Conservation (phyloP, 1,140 invertebrate species). For the Pseudobourletiella spinata region DNA sequence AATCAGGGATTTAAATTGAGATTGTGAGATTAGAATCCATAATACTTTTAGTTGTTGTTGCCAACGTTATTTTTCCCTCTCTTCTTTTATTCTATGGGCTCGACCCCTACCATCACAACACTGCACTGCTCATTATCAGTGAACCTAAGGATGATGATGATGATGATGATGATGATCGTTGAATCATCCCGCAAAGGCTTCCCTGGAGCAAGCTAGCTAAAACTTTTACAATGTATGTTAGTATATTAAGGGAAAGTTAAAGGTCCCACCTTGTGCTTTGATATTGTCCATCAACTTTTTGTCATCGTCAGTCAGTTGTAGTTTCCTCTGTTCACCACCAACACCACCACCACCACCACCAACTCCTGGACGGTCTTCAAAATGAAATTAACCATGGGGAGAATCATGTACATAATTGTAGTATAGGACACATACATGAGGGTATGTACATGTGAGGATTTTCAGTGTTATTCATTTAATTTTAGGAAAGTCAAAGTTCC, state of each 20-base stretch:
- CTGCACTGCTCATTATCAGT: background rate
- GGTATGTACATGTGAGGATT: too few species aligned
- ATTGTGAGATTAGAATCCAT: too few species aligned
- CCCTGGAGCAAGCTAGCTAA: background rate
- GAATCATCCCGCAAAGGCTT: background rate
- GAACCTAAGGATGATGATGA: background rate
- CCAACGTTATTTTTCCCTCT: too few species aligned
- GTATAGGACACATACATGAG: too few species aligned
- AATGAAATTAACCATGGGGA: too few species aligned
- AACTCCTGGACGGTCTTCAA: too few species aligned
- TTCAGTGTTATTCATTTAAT: too few species aligned
- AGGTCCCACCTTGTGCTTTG: slow-evolving; percentile 48
- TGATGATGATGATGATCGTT: background rate
- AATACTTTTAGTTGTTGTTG: too few species aligned
- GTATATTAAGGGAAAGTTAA: background rate
- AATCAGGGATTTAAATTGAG: too few species aligned
- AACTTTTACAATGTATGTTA: background rate
- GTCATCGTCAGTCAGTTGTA: slow-evolving; percentile 53
- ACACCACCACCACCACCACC: too few species aligned
- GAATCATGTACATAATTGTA: too few species aligned
- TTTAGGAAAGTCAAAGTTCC: too few species aligned
- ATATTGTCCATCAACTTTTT: slow-evolving; percentile 53
- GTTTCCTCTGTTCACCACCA: slow-evolving; percentile 42
- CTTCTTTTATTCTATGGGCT: background rate
- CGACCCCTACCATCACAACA: background rate